Percentiles rank a stretch among this genome's conserved stretches.
phyloP scores from a whole-genome alignment of 2,113 vertebrate genomes.

The Carollia perspicillata region DNA sequence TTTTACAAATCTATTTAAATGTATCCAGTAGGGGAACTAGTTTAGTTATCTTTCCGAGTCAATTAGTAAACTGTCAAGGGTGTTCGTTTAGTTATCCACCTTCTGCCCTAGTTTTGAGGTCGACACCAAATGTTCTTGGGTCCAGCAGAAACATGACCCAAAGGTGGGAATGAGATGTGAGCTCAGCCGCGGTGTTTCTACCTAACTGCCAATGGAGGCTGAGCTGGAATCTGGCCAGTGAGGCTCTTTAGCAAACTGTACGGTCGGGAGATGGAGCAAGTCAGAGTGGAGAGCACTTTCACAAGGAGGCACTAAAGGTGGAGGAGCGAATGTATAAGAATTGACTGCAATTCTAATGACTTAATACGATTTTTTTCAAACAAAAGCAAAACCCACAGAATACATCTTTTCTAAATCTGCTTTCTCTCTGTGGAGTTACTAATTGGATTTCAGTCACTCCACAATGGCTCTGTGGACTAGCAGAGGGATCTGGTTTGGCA shows the following conservation, averaged over 20 bases:
- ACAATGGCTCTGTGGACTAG: background rate
- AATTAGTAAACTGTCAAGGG: background rate
- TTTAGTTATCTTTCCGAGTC: background rate
- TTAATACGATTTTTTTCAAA: background rate
- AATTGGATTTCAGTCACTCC: background rate
- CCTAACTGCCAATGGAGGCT: background rate
- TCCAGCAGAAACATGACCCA: background rate
- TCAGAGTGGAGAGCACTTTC: background rate
- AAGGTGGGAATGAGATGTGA: background rate
- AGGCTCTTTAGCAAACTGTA: background rate
- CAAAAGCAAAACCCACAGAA: background rate
- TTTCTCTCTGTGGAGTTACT: background rate
- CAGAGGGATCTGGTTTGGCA: background rate
- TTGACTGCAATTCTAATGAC: background rate
- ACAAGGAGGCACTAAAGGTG: background rate
- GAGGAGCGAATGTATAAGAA: background rate
- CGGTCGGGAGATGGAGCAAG: background rate
- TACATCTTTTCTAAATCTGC: background rate
- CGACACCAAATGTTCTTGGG: background rate
- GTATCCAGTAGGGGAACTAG: background rate
- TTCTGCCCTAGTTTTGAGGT: background rate
- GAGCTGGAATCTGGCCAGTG: background rate
- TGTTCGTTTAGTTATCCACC: background rate
- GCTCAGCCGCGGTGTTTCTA: background rate
- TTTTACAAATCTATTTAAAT: conserved; percentile 23